Base-by-base conservation (phyloP, 2,113 vertebrate genomes). In the Aegithalos caudatus region DNA sequence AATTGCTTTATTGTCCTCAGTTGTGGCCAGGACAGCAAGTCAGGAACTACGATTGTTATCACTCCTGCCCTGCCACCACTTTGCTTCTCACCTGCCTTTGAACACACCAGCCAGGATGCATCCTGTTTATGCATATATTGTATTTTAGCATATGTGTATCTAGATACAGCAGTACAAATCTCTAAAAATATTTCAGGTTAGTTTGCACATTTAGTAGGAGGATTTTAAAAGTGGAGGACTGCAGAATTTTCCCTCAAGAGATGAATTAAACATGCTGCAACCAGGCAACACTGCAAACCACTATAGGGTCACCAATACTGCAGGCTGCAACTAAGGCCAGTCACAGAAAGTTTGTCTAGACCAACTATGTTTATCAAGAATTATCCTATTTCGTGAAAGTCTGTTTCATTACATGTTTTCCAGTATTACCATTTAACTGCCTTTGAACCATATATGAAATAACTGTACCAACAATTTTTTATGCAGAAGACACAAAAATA, bases 231-330 rank as follows among this genome's bases (percentile, higher is more conserved):
- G 20, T 14, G 40, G 31, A 93, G 5, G 19, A 44, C n/a, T 37
- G 45, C 28, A 54, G 44, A 33, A 33, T 31, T 56, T 81, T 25
- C 33, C 53, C 87, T 61, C 23, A 37, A n/a, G 80, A 82, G 53
- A 66, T 17, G 11, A 76, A 82, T 57, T 20, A 57, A 82, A 80
- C 7, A 3, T 16, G 28, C 23, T 53, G 81, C 53, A 80, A 40
- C 18, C 7, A 78, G 67, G n/a, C 28, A 93, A 27, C 28, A 25
- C 10, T 47, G n/a, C 48, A 67, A 76, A 56, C 20, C 28, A 23
- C 10, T 4, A 40, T 8, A 38, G 0, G 0, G 44, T 19, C 47
- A 71, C 31, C 40, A 45, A 14, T 12, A 67, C 51, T 21, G 24
- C 17, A 81, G 58, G 33, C 60, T 77, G 38, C 29, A 88, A 29